Percentiles rank a stretch among this genome's conserved stretches.
These are phyloP conservation scores for Eristalis pertinax DNA, from an alignment of 2,888 invertebrate species.

Conservation along the genomic window DNA sequence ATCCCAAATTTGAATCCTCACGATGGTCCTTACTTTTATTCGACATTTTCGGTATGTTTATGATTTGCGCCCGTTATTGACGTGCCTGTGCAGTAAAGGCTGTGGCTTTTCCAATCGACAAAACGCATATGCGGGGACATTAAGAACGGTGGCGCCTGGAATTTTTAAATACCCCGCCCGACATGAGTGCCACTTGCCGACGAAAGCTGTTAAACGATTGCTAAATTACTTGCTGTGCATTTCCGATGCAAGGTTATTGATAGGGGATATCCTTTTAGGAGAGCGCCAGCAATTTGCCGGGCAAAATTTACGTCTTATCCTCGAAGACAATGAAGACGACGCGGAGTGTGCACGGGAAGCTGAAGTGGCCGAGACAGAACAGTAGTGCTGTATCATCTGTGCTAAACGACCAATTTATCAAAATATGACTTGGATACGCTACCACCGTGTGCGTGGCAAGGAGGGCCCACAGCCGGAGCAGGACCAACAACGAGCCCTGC, in stretches of 20 bases:
- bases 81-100: constrained; percentile 30
- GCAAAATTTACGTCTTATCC: constrained; percentile 67
- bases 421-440: constrained; percentile 58
- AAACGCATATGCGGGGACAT: constrained; percentile 53
- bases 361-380: constrained; percentile 36
- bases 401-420: constrained; percentile 72
- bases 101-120: neutral
- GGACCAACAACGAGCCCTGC: constrained; percentile 24
- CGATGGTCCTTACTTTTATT: constrained; percentile 20
- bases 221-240: constrained; percentile 51
- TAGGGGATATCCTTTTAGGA: constrained; percentile 35
- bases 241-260: constrained; percentile 23
- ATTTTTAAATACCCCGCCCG: constrained; percentile 34
- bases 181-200: constrained; percentile 20
- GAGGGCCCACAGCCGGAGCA: neutral
- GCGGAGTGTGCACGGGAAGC: neutral
- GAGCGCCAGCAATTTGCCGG: constrained; percentile 54
- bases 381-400: constrained; percentile 67
- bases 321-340: constrained; percentile 34
- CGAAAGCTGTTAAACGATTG: constrained; percentile 47
- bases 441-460: neutral
- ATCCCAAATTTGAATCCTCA: constrained; percentile 1
- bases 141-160: constrained; percentile 56
- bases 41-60: constrained; percentile 21
- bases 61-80: neutral